phyloP scores from a whole-genome alignment of 2,888 invertebrate species.

The Epistrophe eligans region DNA sequence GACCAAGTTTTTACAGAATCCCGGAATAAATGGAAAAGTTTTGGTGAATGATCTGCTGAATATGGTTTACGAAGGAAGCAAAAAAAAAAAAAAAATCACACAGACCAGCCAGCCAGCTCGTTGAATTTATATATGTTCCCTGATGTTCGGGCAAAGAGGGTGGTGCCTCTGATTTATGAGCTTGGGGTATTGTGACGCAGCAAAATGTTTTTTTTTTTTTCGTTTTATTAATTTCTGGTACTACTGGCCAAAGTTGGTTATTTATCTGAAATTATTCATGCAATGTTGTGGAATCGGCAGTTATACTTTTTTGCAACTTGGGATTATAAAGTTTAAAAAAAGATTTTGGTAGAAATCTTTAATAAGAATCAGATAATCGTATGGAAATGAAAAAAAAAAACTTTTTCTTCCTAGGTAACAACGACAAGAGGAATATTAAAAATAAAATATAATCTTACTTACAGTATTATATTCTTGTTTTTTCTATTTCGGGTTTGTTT shows the following conservation, averaged over 20 bases:
- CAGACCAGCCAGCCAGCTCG: conserved; percentile 4
- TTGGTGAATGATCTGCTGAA: conserved; percentile 57
- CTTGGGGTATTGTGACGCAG: conserved; percentile 56
- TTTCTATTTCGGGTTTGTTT: not conserved
- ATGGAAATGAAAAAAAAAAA: conserved; percentile 41
- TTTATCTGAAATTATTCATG: conserved; percentile 67
- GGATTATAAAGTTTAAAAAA: conserved; percentile 37
- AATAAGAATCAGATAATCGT: conserved; percentile 21
- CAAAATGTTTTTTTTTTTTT: conserved; percentile 52
- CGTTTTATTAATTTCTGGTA: conserved; percentile 11
- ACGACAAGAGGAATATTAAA: not conserved
- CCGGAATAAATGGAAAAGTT: conserved; percentile 66
- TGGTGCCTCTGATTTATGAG: conserved; percentile 61
- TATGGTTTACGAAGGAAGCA: conserved; percentile 36
- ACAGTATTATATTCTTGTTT: not conserved
- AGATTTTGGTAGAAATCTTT: conserved; percentile 21
- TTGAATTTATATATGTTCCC: conserved; percentile 46
- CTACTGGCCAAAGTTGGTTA: conserved; percentile 54
- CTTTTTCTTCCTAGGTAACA: not conserved
- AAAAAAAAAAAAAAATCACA: conserved; percentile 30
- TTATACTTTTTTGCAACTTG: conserved; percentile 21
- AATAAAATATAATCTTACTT: not conserved
- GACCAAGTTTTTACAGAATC: conserved; percentile 45
- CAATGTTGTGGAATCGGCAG: conserved; percentile 51
- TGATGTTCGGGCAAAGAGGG: not conserved